phyloP scores from a whole-genome alignment of 2,888 invertebrate species.

The Chouioia cunea region DNA sequence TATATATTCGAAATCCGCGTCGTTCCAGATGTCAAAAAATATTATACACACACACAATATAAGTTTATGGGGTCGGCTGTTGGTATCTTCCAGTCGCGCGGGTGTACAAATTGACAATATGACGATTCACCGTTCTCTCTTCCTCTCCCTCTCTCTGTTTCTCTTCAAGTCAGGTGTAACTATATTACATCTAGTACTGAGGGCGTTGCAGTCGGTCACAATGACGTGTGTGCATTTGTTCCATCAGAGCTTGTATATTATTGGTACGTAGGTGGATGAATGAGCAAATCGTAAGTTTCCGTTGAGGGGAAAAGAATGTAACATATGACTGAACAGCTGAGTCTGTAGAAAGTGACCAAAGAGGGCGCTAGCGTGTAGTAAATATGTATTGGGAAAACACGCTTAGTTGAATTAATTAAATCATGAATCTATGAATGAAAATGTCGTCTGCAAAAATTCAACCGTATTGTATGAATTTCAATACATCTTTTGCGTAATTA shows the following conservation, averaged over 20 bases:
- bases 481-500: too few species aligned
- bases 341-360: not conserved
- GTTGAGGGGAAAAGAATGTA: not conserved
- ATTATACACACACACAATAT: too few species aligned
- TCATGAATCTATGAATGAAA: too few species aligned
- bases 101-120: not conserved
- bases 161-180: not conserved
- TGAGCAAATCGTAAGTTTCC: not conserved
- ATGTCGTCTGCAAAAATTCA: too few species aligned
- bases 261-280: not conserved
- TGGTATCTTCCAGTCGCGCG: too few species aligned
- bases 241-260: not conserved
- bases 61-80: too few species aligned
- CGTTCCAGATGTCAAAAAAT: too few species aligned
- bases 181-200: not conserved
- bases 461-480: too few species aligned
- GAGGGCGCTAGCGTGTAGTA: not conserved
- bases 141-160: conserved; percentile 1
- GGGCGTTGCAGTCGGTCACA: conserved; percentile 29
- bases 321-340: conserved; percentile 1
- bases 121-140: conserved; percentile 11
- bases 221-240: conserved; percentile 5
- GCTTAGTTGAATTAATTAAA: too few species aligned
- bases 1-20: too few species aligned
- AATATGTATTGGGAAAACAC: too few species aligned